Evolutionary conservation across 2,797 vertebrate species (phyloP).

Genomic region (Sebastes alutus): DNA sequence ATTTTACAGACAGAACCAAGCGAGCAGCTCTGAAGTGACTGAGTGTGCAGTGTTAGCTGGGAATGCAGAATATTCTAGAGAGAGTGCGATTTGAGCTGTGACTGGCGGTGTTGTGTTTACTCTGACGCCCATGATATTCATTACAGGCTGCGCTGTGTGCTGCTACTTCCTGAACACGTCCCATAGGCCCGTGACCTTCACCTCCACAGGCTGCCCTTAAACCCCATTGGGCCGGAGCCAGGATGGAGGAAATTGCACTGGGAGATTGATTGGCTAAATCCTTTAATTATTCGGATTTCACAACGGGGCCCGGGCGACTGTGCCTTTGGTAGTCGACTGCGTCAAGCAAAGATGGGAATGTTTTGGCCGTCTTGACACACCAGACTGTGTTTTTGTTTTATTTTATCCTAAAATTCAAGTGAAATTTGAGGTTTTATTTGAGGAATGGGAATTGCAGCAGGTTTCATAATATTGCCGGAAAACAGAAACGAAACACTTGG

Average conservation of each 20-base stretch:
- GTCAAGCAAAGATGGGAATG: conserved; percentile 61
- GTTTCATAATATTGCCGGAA: conserved; percentile 70
- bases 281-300: conserved; percentile 79
- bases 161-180: conserved; percentile 83
- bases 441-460: conserved; percentile 34
- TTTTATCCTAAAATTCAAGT: conserved; percentile 37
- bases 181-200: conserved; percentile 82
- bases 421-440: conserved; percentile 61
- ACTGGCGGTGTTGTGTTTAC: conserved; percentile 78
- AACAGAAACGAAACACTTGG: conserved; percentile 31
- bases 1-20: conserved; percentile 24
- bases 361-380: conserved; percentile 23
- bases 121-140: conserved; percentile 81
- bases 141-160: conserved; percentile 80
- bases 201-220: conserved; percentile 72
- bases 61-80: conserved; percentile 53
- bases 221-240: conserved; percentile 71
- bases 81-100: conserved; percentile 61
- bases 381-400: conserved; percentile 12
- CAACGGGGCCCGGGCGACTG: conserved; percentile 55
- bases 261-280: conserved; percentile 80
- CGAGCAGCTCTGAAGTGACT: conserved; percentile 15
- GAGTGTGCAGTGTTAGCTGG: conserved; percentile 54
- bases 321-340: conserved; percentile 44
- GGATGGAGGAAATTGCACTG: conserved; percentile 80